Conservation (phyloP, 2,113 vertebrate species). For the Tringa solitaria region DNA sequence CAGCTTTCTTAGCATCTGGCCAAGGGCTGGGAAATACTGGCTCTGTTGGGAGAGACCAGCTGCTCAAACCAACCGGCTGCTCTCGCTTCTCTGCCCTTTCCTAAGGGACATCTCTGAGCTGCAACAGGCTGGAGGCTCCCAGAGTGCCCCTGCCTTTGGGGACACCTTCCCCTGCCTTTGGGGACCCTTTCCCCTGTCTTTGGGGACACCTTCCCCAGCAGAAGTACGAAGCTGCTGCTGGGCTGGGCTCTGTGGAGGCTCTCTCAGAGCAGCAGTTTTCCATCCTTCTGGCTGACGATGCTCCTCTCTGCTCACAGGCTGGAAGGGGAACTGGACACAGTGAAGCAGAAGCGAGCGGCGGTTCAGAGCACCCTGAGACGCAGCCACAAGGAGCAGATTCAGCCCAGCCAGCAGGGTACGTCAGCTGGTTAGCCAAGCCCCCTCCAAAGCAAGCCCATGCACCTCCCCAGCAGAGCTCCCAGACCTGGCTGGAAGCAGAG, state of each 20-base stretch:
- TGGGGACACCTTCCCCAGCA: background rate
- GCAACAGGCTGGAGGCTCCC: background rate
- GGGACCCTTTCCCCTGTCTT: background rate
- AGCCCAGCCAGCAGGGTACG: conserved; percentile 72
- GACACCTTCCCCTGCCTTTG: background rate
- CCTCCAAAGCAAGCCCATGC: background rate
- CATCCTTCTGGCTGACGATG: background rate
- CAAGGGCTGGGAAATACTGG: background rate
- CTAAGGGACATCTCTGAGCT: background rate
- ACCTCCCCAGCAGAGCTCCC: background rate
- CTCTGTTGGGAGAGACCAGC: background rate
- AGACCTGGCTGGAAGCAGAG: background rate
- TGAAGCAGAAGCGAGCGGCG: conserved; percentile 82
- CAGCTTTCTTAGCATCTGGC: background rate
- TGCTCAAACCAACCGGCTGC: background rate
- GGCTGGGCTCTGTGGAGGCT: background rate
- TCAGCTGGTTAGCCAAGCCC: background rate
- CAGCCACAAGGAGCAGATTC: conserved; percentile 60
- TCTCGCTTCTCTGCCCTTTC: background rate
- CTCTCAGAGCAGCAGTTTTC: background rate
- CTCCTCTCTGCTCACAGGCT: conserved; percentile 71
- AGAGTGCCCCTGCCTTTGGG: background rate
- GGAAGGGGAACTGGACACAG: conserved; percentile 77
- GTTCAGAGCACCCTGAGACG: conserved; percentile 73
- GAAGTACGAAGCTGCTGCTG: background rate